Percentiles rank a stretch among this genome's conserved stretches.
phyloP scores from a whole-genome alignment of 2,113 vertebrate species.

The Argyrosomus japonicus region DNA sequence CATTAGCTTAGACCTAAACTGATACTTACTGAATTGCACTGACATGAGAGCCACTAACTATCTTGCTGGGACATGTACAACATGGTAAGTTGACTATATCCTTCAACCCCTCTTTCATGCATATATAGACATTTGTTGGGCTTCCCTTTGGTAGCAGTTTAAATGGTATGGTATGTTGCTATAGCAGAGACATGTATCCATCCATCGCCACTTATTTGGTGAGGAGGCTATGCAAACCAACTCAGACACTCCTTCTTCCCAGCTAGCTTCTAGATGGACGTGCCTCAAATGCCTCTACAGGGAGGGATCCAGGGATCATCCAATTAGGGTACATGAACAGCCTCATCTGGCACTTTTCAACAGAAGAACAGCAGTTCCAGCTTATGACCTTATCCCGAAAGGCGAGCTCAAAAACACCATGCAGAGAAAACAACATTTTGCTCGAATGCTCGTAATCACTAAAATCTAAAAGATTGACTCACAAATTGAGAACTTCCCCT shows the following conservation, averaged over 20 bases:
- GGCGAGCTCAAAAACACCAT: neutral
- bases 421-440: neutral
- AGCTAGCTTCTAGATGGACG: neutral
- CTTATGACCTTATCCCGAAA: neutral
- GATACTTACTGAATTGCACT: constrained; percentile 37
- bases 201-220: neutral
- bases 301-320: neutral
- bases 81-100: constrained; percentile 20
- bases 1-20: constrained; percentile 31
- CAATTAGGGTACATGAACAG: neutral
- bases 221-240: neutral
- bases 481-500: neutral
- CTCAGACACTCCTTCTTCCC: neutral
- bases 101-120: neutral
- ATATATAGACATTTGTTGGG: neutral
- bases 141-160: too few species aligned
- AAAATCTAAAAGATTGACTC: neutral
- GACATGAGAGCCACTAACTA: constrained; percentile 17
- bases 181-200: constrained; percentile 1
- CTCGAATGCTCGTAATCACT: too few species aligned
- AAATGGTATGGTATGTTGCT: neutral
- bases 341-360: neutral
- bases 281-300: neutral
- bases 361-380: neutral
- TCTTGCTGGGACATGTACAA: constrained; percentile 30